Evolutionary conservation across 2,797 vertebrate genomes (phyloP), one percentile per base, ranked within the genome.

Genomic region (Gambusia yucatana): DNA sequence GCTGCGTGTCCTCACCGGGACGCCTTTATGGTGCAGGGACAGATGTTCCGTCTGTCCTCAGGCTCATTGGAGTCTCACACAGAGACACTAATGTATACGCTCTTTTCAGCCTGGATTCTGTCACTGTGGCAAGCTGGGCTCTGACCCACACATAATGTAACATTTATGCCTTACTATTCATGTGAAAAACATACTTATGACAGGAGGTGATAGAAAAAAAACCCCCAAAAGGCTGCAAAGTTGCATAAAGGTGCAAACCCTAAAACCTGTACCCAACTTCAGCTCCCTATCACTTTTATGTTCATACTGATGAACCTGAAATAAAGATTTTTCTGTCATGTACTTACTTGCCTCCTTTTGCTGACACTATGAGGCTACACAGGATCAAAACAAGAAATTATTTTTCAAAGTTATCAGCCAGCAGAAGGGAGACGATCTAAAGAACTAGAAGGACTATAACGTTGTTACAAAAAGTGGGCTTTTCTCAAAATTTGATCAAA

Each of bases 11-110:
- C 59, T 82, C 77, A 28, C 13, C 52, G 44, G 76, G 72, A 77
- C 67, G 76, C 67, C 13, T 33, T 57, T 2, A 28, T 78, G 75
- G 63, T 74, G 22, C 16, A 4, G 63, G 41, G 6, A 50, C 44
- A 28, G 59, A 79, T 81, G 83, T 63, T 0, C 55, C 44, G 48
- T 43, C 16, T 6, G 77, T 36, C 87, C 82, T 82, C 50, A 1
- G 82, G 82, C 81, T 76, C 84, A 78, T 76, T 74, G 33, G 0
- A n/a, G 73, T 46, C 79, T 81, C 79, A 41, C 57, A 30, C 71
- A 28, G 61, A 81, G 78, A 57, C 84, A 74, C 74, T 61, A 47
- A 85, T 67, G 79, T 33, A 52, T 76, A 67, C 20, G 2, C 59
- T 82, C 76, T 52, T 77, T 72, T 82, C 65, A 75, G 76, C 82